Conservation (phyloP, 1,140 invertebrate genomes). For the Archivesica marissinica region DNA sequence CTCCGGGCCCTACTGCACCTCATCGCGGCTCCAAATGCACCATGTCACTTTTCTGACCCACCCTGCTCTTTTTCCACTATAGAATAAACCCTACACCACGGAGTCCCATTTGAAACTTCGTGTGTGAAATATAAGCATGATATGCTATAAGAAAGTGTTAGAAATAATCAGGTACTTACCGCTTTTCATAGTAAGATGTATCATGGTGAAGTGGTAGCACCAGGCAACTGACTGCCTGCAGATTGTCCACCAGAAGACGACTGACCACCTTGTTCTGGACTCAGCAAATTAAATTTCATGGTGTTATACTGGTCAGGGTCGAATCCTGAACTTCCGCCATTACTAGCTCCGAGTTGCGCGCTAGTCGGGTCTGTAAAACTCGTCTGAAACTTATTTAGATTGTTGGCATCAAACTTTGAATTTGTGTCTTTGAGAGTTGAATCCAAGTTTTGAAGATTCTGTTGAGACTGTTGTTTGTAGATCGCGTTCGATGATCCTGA, state of each 20-base stretch:
- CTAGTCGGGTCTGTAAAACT: conserved; percentile 22
- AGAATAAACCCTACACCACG: too few species aligned
- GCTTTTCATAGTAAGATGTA: too few species aligned
- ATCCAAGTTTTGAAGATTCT: conserved; percentile 9
- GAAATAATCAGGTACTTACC: too few species aligned
- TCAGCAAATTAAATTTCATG: conserved; percentile 28
- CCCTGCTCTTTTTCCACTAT: too few species aligned
- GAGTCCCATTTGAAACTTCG: too few species aligned
- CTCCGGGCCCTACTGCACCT: too few species aligned
- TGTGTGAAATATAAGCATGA: too few species aligned
- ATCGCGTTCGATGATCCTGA: neutral
- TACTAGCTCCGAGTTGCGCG: neutral
- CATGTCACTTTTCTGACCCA: too few species aligned
- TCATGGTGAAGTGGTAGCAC: too few species aligned
- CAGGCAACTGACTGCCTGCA: neutral
- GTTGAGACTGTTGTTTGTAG: conserved; percentile 9
- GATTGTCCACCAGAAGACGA: neutral
- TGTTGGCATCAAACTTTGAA: conserved; percentile 37
- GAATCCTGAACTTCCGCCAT: conserved; percentile 16
- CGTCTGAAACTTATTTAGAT: conserved; percentile 30
- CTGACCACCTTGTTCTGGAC: conserved; percentile 13
- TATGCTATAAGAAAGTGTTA: too few species aligned
- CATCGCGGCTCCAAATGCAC: too few species aligned
- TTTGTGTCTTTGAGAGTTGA: conserved; percentile 1
- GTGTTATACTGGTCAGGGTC: conserved; percentile 25